Base-by-base conservation (phyloP, 2,113 vertebrate species). In the Xenopus laevis region DNA sequence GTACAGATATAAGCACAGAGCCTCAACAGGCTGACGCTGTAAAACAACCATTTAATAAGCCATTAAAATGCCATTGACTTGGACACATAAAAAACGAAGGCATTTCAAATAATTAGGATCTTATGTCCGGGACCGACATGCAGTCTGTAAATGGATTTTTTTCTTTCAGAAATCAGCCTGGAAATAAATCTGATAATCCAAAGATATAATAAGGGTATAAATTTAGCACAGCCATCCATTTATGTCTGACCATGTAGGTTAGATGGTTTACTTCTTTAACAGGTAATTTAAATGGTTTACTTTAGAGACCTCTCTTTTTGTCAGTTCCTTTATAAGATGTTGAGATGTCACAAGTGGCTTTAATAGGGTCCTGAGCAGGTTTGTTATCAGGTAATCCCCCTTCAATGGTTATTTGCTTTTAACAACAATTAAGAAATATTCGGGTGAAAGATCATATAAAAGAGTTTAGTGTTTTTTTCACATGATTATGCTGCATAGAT, bases 61-160 rank as follows among this genome's bases (percentile, higher is more conserved):
- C 90, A 90, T 91, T 91, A 90, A 91, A 91, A 92, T 91, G 88
- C 89, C 89, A 89, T 90, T 85, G 87, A 90, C 82, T 83, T 81
- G 85, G 81, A 90, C 89, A 89, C 85, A 81, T 83, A 82, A 83
- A 86, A 69, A 81, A 58, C 87, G 90, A 92, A 90, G 88, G 87
- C 88, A 87, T 88, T 89, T 84, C 87, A 82, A 90, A 91, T 90
- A 91, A 92, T 91, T 89, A 91, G 86, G 89, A 89, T 91, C 88
- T 90, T 88, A 90, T 91, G 89, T 84, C 78, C 80, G 80, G 80
- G 84, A 80, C 77, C 79, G 78, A 84, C 79, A 82, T 79, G 80
- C 84, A 86, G 88, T 79, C 82, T 84, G 18, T 68, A 53, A 53
- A 46, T 66, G 53, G n/a, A 53, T 85, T 88, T 83, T 55, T 85